phyloP scores from a whole-genome alignment of 2,113 vertebrate species.

The Cnemophilus loriae region DNA sequence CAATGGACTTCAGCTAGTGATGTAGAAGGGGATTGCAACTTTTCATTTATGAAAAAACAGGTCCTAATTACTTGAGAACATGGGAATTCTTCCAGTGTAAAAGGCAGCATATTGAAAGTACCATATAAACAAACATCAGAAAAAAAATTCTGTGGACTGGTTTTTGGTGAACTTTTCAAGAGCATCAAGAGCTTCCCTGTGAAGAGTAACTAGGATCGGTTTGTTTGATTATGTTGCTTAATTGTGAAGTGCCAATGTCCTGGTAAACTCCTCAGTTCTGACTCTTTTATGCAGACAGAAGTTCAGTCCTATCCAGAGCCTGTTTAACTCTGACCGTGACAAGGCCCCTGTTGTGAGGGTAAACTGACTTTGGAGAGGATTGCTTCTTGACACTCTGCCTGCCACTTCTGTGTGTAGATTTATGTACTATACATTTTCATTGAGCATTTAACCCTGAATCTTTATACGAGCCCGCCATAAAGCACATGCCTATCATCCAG shows the following conservation, averaged over 20 bases:
- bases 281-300: background rate
- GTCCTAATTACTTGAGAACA: background rate
- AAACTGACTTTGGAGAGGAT: constrained; percentile 54
- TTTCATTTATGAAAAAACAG: background rate
- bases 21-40: background rate
- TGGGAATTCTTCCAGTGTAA: background rate
- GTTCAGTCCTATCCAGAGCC: background rate
- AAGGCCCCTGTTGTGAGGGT: constrained; percentile 45
- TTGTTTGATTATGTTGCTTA: background rate
- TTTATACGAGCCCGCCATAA: constrained; percentile 25
- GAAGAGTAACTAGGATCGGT: background rate
- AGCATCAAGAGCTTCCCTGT: background rate
- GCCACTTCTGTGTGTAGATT: constrained; percentile 36
- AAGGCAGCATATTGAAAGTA: background rate
- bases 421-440: constrained; percentile 55
- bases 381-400: constrained; percentile 56
- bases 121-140: background rate
- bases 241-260: background rate
- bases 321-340: constrained; percentile 23
- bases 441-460: constrained; percentile 61
- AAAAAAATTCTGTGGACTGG: background rate
- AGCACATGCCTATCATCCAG: constrained; percentile 39
- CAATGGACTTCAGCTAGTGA: background rate
- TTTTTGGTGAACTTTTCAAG: background rate
- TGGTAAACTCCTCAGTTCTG: background rate